Evolutionary conservation across 2,797 vertebrate species (phyloP).

Genomic region (Pogoniulus pusillus): DNA sequence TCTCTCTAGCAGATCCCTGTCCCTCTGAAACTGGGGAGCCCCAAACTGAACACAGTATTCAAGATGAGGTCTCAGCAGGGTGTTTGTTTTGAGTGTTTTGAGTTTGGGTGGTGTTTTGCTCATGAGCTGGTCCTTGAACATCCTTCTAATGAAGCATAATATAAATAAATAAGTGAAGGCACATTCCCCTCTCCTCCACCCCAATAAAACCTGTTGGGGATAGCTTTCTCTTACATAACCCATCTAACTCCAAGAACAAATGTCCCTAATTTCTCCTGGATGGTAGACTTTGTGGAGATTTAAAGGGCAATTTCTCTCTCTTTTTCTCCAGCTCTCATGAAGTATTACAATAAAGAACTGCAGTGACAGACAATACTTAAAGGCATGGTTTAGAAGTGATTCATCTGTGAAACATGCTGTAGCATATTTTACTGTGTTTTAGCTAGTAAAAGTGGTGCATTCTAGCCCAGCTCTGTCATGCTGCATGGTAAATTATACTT

Average conservation of each 20-base stretch:
- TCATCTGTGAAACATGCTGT: constrained; percentile 50
- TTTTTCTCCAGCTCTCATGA: constrained; percentile 28
- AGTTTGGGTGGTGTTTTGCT: not conserved
- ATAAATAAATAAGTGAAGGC: constrained; percentile 28
- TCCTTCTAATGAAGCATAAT: not conserved
- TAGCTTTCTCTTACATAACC: constrained; percentile 17
- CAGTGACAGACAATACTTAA: constrained; percentile 62
- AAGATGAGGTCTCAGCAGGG: too few species aligned
- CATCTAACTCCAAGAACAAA: constrained; percentile 53
- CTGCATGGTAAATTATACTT: constrained; percentile 59
- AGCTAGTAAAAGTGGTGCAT: constrained; percentile 40
- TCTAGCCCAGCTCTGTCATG: constrained; percentile 37
- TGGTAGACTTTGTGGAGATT: constrained; percentile 54
- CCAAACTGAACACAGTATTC: too few species aligned
- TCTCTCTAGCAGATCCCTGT: too few species aligned
- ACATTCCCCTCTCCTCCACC: constrained; percentile 17
- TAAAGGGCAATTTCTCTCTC: constrained; percentile 61
- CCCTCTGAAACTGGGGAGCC: too few species aligned
- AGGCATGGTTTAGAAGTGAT: constrained; percentile 62
- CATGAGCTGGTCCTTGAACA: not conserved
- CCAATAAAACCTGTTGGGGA: constrained; percentile 33
- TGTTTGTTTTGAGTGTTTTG: too few species aligned
- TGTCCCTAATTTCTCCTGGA: constrained; percentile 56
- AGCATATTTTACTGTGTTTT: constrained; percentile 67
- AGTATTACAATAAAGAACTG: constrained; percentile 50